Percentiles rank a stretch among this genome's conserved stretches.
Conservation (phyloP, 2,888 invertebrate species). For the Cheilosia scutellata region DNA sequence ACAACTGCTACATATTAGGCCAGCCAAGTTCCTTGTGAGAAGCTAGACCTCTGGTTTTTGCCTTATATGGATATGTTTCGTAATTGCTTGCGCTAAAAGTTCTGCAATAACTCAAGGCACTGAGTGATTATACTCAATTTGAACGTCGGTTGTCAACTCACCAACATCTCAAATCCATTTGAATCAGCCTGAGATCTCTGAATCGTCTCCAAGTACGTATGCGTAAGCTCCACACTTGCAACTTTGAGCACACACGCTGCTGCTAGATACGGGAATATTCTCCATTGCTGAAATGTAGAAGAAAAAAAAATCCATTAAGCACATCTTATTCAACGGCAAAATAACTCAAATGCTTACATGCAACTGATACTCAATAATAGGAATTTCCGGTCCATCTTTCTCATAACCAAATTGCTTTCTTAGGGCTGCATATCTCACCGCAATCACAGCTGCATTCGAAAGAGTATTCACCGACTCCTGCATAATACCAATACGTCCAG, state of each 20-base stretch:
- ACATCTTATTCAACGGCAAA: neutral
- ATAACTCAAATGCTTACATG: constrained; percentile 85
- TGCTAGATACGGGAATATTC: constrained; percentile 89
- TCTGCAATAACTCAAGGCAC: no score
- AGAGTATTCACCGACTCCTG: constrained; percentile 85
- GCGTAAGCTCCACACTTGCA: constrained; percentile 88
- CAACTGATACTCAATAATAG: constrained; percentile 92
- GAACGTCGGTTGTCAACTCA: constrained; percentile 68
- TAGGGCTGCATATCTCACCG: constrained; percentile 91
- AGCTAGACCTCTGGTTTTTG: no score
- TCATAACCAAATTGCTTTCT: constrained; percentile 91
- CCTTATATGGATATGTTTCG: no score
- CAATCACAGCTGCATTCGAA: constrained; percentile 88
- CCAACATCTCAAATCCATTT: constrained; percentile 83
- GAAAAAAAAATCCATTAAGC: constrained; percentile 8
- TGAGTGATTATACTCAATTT: no score
- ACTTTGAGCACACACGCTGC: constrained; percentile 87
- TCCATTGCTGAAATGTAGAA: constrained; percentile 88
- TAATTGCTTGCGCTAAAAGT: no score
- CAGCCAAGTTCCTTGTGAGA: no score
- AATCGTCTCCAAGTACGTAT: constrained; percentile 88
- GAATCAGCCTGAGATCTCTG: constrained; percentile 86
- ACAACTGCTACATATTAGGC: no score
- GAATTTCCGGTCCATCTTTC: constrained; percentile 86
- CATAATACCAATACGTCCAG: constrained; percentile 91